Conservation (phyloP, 2,888 invertebrate genomes). For the Spatulosminthurus flaviceps region DNA sequence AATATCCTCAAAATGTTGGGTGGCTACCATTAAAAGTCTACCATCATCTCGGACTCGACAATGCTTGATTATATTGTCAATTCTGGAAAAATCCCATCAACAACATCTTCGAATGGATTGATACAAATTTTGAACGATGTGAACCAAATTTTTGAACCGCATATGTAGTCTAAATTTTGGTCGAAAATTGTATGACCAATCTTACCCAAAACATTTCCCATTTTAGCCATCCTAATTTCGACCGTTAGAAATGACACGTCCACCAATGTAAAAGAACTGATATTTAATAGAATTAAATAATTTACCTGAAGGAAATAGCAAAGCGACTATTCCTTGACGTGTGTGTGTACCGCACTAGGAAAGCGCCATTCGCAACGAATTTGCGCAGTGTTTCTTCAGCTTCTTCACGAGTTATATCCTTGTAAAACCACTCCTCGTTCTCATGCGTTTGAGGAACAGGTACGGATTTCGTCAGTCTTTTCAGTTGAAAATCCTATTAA, state of each 20-base stretch:
- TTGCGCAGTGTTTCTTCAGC: conserved; percentile 58
- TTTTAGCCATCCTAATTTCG: no score
- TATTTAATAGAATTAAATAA: no score
- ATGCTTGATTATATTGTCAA: conserved; percentile 94
- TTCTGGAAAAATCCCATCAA: conserved; percentile 69
- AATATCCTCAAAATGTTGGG: conserved; percentile 93
- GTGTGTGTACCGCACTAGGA: conserved; percentile 57
- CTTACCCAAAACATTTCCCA: no score
- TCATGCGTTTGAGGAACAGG: conserved; percentile 45
- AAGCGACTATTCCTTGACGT: conserved; percentile 21
- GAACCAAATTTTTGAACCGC: no score
- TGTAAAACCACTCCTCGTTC: conserved; percentile 55
- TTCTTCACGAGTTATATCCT: conserved; percentile 50
- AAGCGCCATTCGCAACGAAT: conserved; percentile 59
- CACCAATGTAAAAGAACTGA: no score
- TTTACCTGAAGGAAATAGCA: conserved; percentile 50
- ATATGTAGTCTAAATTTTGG: no score
- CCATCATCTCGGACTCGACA: conserved; percentile 94
- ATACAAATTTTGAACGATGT: no score
- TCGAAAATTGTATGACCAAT: no score
- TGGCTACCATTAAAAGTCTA: conserved; percentile 86
- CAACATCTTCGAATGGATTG: no score
- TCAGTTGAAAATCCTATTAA: not conserved
- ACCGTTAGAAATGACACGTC: no score
- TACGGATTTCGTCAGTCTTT: conserved; percentile 14